Percentiles rank a stretch among this genome's conserved stretches.
Evolutionary conservation across 2,113 vertebrate species (phyloP).

Genomic region (Xiphophorus hellerii): DNA sequence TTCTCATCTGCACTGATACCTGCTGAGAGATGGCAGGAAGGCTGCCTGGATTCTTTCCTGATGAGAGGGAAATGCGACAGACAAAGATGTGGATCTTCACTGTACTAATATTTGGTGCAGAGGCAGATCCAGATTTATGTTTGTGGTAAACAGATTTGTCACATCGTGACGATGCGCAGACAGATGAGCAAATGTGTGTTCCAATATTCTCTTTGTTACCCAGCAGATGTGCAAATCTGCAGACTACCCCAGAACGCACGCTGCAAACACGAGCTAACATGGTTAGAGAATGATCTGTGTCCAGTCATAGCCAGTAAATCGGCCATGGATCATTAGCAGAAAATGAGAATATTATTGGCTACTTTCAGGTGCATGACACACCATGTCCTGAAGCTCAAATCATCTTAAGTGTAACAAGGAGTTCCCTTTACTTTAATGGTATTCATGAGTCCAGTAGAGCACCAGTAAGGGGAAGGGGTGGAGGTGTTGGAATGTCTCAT

Average conservation of each 20-base stretch:
- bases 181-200: conserved; percentile 12
- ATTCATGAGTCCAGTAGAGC: too few species aligned
- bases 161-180: background rate
- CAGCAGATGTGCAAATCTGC: conserved; percentile 19
- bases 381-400: too few species aligned
- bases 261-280: background rate
- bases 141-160: conserved; percentile 33
- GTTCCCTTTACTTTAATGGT: too few species aligned
- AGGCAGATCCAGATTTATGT: conserved; percentile 25
- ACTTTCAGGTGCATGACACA: too few species aligned
- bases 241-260: background rate
- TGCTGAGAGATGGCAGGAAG: background rate
- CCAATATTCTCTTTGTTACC: too few species aligned
- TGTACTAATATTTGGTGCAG: background rate
- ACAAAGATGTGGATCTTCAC: background rate
- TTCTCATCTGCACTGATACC: conserved; percentile 4
- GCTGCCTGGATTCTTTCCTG: background rate
- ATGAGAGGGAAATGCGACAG: background rate
- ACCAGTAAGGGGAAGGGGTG: too few species aligned
- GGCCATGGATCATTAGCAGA: too few species aligned
- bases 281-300: background rate
- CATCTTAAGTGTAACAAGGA: too few species aligned
- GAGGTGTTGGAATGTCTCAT: too few species aligned
- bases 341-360: too few species aligned
- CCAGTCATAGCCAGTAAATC: too few species aligned